Evolutionary conservation across 2,888 invertebrate species (phyloP), one percentile per base, ranked within the genome.

Genomic region (Pristionchus arcanus): DNA sequence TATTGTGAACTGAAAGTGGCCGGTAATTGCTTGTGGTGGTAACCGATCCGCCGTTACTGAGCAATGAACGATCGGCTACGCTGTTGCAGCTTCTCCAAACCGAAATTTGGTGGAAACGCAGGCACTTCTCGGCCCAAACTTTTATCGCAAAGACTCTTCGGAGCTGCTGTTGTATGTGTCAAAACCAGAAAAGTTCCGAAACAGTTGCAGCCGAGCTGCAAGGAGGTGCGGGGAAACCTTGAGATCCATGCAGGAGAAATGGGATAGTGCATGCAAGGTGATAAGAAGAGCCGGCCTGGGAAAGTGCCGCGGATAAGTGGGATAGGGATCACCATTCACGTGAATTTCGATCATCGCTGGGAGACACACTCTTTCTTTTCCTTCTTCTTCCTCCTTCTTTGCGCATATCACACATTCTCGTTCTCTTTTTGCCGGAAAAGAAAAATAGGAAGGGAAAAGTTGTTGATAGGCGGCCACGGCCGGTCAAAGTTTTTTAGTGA

Each of bases 41-140:
- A 95, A 98, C 99, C 95, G 97, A 98, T 95, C 96, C 97, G 94
- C 99, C 97, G 96, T 98, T 28, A 74, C 91, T 5, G 91, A 90
- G 25, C 89, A 77, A 49, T n/a, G 31, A 68, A 68, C 68, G 59
- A 59, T 59, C 59, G 59, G 42, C 42, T 49, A 49, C 59, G 59
- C 3, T 19, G 19, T 59, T 19, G 59, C 19, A 59, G 59, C 59
- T 59, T 21, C n/a, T n/a, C 19, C 21, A 59, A 59, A 59, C 59
- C 1, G 4, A 3, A 49, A 49, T 11, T 7, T 49, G 11, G 13
- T 11, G 68, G 68, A 68, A 68, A 2, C n/a, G 1, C 7, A n/a
- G n/a, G n/a, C n/a, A n/a, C n/a, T n/a, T n/a, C n/a, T n/a, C n/a
- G n/a, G n/a, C n/a, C n/a, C n/a, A n/a, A n/a, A n/a, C n/a, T n/a